Base-by-base conservation (phyloP, 2,888 invertebrate genomes). In the Thyatira batis region DNA sequence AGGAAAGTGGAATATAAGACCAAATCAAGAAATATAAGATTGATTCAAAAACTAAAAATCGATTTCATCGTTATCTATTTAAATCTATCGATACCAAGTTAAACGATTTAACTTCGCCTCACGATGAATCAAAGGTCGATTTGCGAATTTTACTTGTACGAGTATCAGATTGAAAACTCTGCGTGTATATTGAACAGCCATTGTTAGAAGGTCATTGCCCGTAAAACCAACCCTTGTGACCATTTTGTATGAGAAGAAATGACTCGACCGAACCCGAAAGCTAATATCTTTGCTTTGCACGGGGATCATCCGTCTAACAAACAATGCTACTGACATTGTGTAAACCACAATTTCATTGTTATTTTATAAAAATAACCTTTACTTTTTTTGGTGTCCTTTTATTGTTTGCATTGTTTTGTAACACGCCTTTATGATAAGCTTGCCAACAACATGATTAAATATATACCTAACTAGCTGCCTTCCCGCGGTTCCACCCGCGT, bases 221-320 rank as follows among this genome's bases (percentile, higher is more conserved):
- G 48, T 27, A 27, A 48, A 48, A 27, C 20, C 28, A 48, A 48
- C 48, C 48, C 28, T 48, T 48, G 48, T 48, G 48, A 27, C 11
- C n/a, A 48, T 48, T 48, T 48, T 48, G 48, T 48, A 48, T 48
- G 23, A 28, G 27, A 48, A 48, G 23, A 6, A 45, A 48, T 48
- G 13, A 48, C 27, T 27, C 27, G 39, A 39, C 39, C 39, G n/a
- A 39, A 39, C 13, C 45, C 45, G 23, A 45, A 10, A 10, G 45
- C n/a, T 64, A 71, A 66, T 69, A 65, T 61, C 61, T 60, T 48
- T 56, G 57, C 52, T 59, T 59, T 59, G 58, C 61, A 57, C 50
- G 50, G 55, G 55, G 59, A 60, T 65, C 66, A 71, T 68, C 62
- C 59, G 54, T 69, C 70, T 66, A 57, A 45, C 55, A 60, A 63